Conservation (phyloP, 92 coral and sea anemone species). For the Diadumene lineata region DNA sequence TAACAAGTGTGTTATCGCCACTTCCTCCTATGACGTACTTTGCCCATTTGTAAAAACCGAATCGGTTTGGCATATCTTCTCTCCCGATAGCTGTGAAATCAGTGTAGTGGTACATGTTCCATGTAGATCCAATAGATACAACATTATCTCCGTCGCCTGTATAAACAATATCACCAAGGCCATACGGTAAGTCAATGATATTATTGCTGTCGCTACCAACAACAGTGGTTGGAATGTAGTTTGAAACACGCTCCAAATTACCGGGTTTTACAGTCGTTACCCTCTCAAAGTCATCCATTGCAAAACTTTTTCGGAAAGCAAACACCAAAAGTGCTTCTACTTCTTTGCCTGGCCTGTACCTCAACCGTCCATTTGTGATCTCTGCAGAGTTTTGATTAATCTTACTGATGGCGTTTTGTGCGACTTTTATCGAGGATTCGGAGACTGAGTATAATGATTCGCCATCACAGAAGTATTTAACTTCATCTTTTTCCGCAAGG, state of each 20-base stretch:
- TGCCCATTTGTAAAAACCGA: slow-evolving; percentile 21
- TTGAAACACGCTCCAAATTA: background rate
- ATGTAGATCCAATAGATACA: slow-evolving; percentile 20
- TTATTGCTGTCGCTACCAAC: slow-evolving; percentile 17
- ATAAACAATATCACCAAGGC: slow-evolving; percentile 28
- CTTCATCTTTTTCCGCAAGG: background rate
- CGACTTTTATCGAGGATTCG: background rate
- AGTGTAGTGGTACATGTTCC: background rate
- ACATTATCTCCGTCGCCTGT: slow-evolving; percentile 33
- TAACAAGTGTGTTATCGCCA: slow-evolving; percentile 25
- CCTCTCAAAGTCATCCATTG: slow-evolving; percentile 18
- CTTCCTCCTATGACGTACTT: slow-evolving; percentile 25
- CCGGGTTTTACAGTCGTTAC: slow-evolving; percentile 19
- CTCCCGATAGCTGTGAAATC: background rate
- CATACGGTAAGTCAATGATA: slow-evolving; percentile 22
- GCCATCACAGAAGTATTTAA: slow-evolving; percentile 23
- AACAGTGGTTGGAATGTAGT: slow-evolving; percentile 34
- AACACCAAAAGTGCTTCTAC: slow-evolving; percentile 27
- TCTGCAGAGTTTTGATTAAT: background rate
- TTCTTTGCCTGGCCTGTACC: background rate
- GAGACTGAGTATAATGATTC: slow-evolving; percentile 12
- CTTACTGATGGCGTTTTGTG: slow-evolving; percentile 2
- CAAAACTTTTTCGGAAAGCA: slow-evolving; percentile 24
- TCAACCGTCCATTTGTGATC: slow-evolving; percentile 1
- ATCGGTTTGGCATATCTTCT: background rate